Conservation (phyloP, 2,888 invertebrate species). For the Tetheella fluctuosa region DNA sequence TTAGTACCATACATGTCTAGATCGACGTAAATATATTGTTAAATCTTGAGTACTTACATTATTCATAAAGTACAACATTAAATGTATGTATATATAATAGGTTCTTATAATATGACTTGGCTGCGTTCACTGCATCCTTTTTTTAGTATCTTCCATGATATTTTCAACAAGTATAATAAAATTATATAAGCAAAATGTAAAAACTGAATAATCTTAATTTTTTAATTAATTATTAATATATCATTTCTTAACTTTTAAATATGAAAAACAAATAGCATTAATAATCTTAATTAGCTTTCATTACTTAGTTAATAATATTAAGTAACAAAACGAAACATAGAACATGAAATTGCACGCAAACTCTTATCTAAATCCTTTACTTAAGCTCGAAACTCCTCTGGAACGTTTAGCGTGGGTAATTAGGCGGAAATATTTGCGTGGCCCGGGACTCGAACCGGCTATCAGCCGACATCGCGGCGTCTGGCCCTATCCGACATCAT, state of each 20-base stretch:
- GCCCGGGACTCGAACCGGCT: conserved; percentile 56
- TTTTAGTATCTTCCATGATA: background rate
- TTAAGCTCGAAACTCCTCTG: conserved; percentile 34
- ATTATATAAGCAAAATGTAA: no score
- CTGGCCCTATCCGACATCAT: conserved; percentile 49
- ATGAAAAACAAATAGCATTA: no score
- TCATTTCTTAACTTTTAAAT: no score
- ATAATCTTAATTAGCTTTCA: background rate
- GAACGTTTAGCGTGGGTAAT: conserved; percentile 60
- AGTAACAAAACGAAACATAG: conserved; percentile 26
- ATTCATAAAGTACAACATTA: background rate
- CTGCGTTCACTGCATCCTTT: background rate
- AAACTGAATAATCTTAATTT: no score
- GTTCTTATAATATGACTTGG: background rate
- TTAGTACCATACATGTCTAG: background rate
- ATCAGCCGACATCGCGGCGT: conserved; percentile 73
- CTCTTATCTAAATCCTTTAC: conserved; percentile 41
- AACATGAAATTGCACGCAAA: conserved; percentile 31
- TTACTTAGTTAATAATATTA: background rate
- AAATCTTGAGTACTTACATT: background rate
- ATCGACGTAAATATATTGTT: background rate
- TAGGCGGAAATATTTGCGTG: conserved; percentile 67
- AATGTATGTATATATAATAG: background rate
- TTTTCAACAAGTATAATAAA: no score
- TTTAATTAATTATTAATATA: no score